Conservation (phyloP, 92 coral and sea anemone species). For the Bergia puertoricense region DNA sequence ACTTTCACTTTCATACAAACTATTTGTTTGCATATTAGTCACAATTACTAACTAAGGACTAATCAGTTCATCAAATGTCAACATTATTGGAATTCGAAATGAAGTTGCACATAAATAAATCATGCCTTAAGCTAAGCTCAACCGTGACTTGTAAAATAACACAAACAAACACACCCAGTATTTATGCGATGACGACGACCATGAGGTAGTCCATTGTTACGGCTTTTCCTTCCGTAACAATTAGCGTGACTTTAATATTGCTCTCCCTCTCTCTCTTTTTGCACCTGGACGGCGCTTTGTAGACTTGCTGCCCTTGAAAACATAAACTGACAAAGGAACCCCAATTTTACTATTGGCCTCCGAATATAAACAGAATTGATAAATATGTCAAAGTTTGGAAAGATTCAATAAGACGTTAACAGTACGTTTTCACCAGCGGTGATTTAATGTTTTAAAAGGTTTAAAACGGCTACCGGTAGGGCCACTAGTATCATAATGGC, state of each 20-base stretch:
- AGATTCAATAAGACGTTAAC: too few relatives aligned
- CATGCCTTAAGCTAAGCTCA: neutral
- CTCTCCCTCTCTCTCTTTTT: neutral
- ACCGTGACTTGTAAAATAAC: neutral
- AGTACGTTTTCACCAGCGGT: too few relatives aligned
- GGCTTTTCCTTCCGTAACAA: too few relatives aligned
- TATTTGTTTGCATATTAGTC: too few relatives aligned
- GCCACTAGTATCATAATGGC: too few relatives aligned
- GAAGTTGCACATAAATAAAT: too few relatives aligned
- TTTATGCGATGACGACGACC: neutral
- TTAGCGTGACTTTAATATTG: neutral
- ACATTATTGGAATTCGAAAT: too few relatives aligned
- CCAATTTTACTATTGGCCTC: neutral
- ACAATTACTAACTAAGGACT: too few relatives aligned
- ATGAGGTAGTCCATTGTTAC: neutral
- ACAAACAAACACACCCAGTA: neutral
- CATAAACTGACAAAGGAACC: neutral
- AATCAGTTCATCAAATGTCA: too few relatives aligned
- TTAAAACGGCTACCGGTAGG: too few relatives aligned
- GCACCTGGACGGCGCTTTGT: neutral
- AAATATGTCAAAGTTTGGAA: neutral
- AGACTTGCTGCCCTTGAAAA: neutral
- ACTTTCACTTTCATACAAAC: too few relatives aligned
- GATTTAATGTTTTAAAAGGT: too few relatives aligned
- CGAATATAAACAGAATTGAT: neutral